Conservation (phyloP, 2,113 vertebrate genomes). For the Choloepus hoffmanni region DNA sequence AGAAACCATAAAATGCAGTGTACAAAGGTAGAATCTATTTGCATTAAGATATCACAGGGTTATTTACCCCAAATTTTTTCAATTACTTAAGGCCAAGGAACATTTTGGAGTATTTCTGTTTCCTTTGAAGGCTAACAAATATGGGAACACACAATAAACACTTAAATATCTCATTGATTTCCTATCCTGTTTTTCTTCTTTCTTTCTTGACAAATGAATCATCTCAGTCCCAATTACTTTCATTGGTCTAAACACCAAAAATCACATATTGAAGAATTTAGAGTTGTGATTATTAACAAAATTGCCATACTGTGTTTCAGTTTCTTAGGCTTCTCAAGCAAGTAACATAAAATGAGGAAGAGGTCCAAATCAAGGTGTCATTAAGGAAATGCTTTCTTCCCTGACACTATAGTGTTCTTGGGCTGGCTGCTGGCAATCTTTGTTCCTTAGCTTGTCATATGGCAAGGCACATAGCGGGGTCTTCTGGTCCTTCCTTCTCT, state of each 20-base stretch:
- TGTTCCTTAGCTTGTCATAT: no score
- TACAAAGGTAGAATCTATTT: neutral
- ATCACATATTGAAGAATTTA: neutral
- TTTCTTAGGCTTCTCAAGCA: no score
- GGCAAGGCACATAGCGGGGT: no score
- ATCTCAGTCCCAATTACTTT: neutral
- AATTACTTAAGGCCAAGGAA: neutral
- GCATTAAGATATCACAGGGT: neutral
- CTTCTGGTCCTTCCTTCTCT: no score
- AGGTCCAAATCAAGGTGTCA: no score
- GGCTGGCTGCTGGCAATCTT: no score
- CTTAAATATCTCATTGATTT: neutral
- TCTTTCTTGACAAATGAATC: neutral
- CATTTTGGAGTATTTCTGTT: neutral
- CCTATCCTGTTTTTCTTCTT: neutral
- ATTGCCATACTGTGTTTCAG: neutral
- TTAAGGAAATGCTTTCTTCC: no score
- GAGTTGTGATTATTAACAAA: constrained; percentile 29
- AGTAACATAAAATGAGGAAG: no score
- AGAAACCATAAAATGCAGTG: neutral
- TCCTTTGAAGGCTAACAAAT: neutral
- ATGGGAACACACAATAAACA: neutral
- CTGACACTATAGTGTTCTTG: no score
- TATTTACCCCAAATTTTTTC: neutral
- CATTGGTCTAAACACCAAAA: constrained; percentile 73